Conservation (phyloP, 2,797 vertebrate species). For the Cryptoblepharus egeriae region DNA sequence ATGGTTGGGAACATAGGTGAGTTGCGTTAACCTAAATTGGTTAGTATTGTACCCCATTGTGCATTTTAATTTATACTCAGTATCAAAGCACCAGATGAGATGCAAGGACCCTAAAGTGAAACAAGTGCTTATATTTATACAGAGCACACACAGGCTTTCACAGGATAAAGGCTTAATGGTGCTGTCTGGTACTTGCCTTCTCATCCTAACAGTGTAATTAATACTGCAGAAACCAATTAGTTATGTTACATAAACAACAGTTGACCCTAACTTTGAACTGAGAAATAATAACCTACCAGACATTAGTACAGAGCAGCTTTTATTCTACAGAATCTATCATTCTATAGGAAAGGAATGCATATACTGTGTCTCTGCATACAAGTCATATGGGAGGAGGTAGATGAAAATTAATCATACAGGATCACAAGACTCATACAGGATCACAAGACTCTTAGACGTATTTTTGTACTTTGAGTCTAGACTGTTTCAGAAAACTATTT, state of each 20-base stretch:
- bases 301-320: not conserved
- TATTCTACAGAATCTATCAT: not conserved
- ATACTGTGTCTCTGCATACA: not conserved
- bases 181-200: not conserved
- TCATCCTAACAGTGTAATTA: constrained; percentile 8
- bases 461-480: not conserved
- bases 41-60: no score
- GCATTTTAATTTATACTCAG: not conserved
- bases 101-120: not conserved
- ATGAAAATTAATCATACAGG: not conserved
- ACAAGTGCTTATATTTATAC: not conserved
- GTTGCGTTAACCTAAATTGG: no score
- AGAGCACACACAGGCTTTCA: not conserved
- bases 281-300: constrained; percentile 16
- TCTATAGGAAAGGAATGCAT: not conserved
- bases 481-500: no score
- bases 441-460: no score
- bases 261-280: not conserved
- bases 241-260: constrained; percentile 9
- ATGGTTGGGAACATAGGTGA: no score
- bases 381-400: not conserved
- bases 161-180: not conserved
- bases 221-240: not conserved
- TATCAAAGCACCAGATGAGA: not conserved
- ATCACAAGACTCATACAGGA: not conserved